phyloP scores from a whole-genome alignment of 2,888 invertebrate genomes.

The Opisthograptis luteolata region DNA sequence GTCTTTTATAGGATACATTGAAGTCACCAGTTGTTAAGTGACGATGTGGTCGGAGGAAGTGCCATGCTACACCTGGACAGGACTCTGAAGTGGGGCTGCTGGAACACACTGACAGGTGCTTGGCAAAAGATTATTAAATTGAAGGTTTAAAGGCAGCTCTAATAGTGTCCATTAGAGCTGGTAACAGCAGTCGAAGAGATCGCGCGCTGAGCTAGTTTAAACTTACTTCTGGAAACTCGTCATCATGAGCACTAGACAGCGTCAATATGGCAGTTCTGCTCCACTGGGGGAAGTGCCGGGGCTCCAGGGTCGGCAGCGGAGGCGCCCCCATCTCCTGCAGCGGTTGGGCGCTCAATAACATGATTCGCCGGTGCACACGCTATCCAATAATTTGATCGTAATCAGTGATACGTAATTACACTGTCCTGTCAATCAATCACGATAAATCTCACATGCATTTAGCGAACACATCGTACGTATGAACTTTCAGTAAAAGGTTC shows the following conservation, averaged over 20 bases:
- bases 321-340: slow-evolving; percentile 60
- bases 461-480: not conserved
- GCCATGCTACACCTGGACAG: no score
- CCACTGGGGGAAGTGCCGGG: slow-evolving; percentile 63
- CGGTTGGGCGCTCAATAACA: slow-evolving; percentile 56
- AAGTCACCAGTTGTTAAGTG: no score
- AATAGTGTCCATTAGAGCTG: no score
- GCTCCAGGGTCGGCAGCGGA: slow-evolving; percentile 45
- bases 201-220: no score
- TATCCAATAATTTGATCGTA: slow-evolving; percentile 33
- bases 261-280: slow-evolving; percentile 67
- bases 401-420: slow-evolving; percentile 11
- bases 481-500: no score
- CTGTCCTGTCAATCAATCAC: slow-evolving; percentile 12
- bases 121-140: no score
- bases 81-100: no score
- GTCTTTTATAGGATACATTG: no score
- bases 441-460: slow-evolving; percentile 5
- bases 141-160: no score
- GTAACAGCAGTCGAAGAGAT: no score
- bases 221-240: slow-evolving; percentile 45
- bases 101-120: no score
- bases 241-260: slow-evolving; percentile 52
- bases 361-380: slow-evolving; percentile 36
- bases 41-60: no score